Evolutionary conservation across 2,797 vertebrate species (phyloP), one percentile per base, ranked within the genome.

Genomic region (Cygnus olor): DNA sequence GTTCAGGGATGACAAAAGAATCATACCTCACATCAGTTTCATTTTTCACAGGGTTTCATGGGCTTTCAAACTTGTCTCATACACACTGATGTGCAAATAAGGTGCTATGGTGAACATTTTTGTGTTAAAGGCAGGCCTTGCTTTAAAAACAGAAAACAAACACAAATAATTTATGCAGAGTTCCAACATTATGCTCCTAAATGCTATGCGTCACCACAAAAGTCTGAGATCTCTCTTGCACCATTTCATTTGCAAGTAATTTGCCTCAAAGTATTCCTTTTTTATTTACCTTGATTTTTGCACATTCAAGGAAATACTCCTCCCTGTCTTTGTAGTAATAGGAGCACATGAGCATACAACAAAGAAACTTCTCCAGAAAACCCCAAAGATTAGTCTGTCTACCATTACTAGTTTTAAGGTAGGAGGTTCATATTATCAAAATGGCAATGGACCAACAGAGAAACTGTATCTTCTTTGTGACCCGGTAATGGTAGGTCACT

Each of bases 361-460:
- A 49, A 68, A 72, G 34, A 60, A 71, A 3, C 14, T 80, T 90
- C 44, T 85, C 64, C 73, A 66, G 36, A 68, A 77, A 78, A 42
- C 7, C 8, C 16, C 5, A 25, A 77, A n/a, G 28, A 78, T 38
- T 40, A 34, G 8, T 34, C 5, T 53, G 1, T 61, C 18, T 74
- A 0, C 16, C 6, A 3, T 40, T 78, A 30, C 11, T 27, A 58
- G 9, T 1, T 1, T 25, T 54, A 49, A 65, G 11, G 10, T 18
- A 79, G 38, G 16, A 77, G 1, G 4, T 11, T 4, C 2, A 47
- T 42, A 32, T 44, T 38, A 76, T 14, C 6, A 73, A 66, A 92
- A 38, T 27, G 16, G 2, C 7, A 90, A 80, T 9, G 5, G 6
- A 34, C 4, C 27, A 65, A 36, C 7, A 32, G 13, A 27, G 27